Percentiles rank a stretch among this genome's conserved stretches.
Conservation (phyloP, 2,888 invertebrate species). For the Stenodera caucasica region DNA sequence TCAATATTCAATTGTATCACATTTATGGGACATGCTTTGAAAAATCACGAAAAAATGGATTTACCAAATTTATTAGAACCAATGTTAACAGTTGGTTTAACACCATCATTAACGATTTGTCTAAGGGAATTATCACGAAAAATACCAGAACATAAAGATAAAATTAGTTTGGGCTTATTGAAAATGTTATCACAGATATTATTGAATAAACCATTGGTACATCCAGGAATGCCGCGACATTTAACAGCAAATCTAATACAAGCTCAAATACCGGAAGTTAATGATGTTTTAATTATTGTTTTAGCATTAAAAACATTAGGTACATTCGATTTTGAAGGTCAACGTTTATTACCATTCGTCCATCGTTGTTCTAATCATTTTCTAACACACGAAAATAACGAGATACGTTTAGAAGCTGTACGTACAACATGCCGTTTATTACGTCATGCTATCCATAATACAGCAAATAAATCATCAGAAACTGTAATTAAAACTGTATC, state of each 20-base stretch:
- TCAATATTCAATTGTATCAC: constrained; percentile 94
- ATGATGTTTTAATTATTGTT: constrained; percentile 82
- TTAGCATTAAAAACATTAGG: constrained; percentile 92
- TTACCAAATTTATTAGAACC: constrained; percentile 84
- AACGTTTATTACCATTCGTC: constrained; percentile 89
- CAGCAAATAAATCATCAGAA: constrained; percentile 69
- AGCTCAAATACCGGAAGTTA: constrained; percentile 59
- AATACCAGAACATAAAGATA: constrained; percentile 80
- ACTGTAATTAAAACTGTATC: constrained; percentile 88
- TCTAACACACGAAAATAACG: constrained; percentile 80
- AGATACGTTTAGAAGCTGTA: constrained; percentile 92
- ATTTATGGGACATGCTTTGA: constrained; percentile 82
- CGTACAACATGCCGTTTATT: constrained; percentile 89
- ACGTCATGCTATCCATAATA: constrained; percentile 72
- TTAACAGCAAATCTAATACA: constrained; percentile 57
- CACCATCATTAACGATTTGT: constrained; percentile 87
- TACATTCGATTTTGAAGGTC: constrained; percentile 82
- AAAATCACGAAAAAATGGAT: constrained; percentile 73
- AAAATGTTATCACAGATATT: constrained; percentile 89
- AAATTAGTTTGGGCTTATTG: constrained; percentile 90
- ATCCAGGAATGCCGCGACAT: constrained; percentile 77
- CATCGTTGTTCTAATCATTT: constrained; percentile 91
- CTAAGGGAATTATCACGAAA: constrained; percentile 86
- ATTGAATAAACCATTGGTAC: constrained; percentile 82
- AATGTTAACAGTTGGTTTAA: constrained; percentile 91